phyloP scores from a whole-genome alignment of 2,888 invertebrate genomes.

The Cryptophagus acutangulus region DNA sequence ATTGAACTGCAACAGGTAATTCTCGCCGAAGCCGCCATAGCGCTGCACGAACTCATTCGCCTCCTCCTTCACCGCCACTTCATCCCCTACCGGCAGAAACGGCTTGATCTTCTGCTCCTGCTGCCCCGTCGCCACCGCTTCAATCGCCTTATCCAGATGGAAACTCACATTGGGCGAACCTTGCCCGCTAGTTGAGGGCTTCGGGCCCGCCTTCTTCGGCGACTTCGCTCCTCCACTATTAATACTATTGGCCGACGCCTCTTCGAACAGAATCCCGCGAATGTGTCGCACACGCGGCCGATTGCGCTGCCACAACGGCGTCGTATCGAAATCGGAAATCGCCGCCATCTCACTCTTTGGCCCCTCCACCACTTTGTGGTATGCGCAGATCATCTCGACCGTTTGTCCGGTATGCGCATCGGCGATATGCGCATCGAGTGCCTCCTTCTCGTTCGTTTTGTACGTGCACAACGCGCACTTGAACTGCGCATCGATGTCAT shows the following conservation, averaged over 20 bases:
- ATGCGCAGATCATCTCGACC: constrained; percentile 51
- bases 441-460: constrained; percentile 51
- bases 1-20: constrained; percentile 53
- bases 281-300: constrained; percentile 51
- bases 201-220: constrained; percentile 24
- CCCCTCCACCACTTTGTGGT: constrained; percentile 50
- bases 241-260: constrained; percentile 36
- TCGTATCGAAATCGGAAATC: constrained; percentile 51
- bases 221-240: constrained; percentile 24
- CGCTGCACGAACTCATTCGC: constrained; percentile 22
- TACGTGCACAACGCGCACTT: constrained; percentile 67
- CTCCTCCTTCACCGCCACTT: constrained; percentile 16
- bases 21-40: constrained; percentile 48
- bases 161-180: constrained; percentile 17
- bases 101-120: neutral
- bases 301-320: constrained; percentile 59
- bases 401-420: constrained; percentile 53
- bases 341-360: constrained; percentile 28
- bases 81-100: constrained; percentile 8
- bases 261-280: constrained; percentile 56
- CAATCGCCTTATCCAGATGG: constrained; percentile 36
- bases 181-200: constrained; percentile 10
- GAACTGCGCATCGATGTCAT: constrained; percentile 63
- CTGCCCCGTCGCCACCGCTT: constrained; percentile 36
- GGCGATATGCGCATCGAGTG: constrained; percentile 58